Evolutionary conservation across 2,797 vertebrate genomes (phyloP).

Genomic region (Anabacerthia variegaticeps): DNA sequence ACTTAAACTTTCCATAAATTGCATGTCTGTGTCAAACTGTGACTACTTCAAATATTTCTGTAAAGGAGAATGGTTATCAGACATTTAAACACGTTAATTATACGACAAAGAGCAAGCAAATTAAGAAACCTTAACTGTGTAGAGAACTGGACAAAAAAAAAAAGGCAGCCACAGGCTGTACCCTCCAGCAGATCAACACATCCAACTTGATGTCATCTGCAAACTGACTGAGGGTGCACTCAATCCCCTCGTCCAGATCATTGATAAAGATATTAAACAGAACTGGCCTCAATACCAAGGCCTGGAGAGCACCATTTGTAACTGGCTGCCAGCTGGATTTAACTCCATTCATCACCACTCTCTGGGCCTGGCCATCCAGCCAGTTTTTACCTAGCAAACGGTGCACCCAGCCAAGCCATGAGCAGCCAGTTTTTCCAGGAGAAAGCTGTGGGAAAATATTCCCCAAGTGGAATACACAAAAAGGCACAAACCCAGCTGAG

Average conservation of each 20-base stretch:
- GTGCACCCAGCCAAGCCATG: not conserved
- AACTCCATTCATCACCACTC: not conserved
- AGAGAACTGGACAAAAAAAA: not conserved
- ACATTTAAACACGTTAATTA: not conserved
- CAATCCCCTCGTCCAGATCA: fast-evolving
- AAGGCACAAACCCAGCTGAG: not conserved
- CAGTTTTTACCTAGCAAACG: not conserved
- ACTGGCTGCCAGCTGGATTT: not conserved
- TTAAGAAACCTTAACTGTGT: not conserved
- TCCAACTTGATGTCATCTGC: not conserved
- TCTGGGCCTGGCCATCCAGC: not conserved
- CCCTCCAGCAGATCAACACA: not conserved
- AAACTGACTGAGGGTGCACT: not conserved
- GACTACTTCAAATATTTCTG: not conserved
- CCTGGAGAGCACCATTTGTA: not conserved
- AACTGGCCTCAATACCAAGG: not conserved
- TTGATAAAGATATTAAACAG: not conserved
- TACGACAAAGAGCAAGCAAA: not conserved
- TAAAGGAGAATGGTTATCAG: not conserved
- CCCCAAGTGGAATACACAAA: not conserved
- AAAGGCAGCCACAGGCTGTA: not conserved
- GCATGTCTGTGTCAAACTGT: not conserved
- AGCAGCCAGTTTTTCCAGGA: not conserved
- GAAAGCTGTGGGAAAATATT: not conserved
- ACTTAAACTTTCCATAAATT: not conserved